These are phyloP conservation scores for Cecropterus lyciades DNA, from an alignment of 1,140 invertebrate genomes.

Conservation along the genomic window DNA sequence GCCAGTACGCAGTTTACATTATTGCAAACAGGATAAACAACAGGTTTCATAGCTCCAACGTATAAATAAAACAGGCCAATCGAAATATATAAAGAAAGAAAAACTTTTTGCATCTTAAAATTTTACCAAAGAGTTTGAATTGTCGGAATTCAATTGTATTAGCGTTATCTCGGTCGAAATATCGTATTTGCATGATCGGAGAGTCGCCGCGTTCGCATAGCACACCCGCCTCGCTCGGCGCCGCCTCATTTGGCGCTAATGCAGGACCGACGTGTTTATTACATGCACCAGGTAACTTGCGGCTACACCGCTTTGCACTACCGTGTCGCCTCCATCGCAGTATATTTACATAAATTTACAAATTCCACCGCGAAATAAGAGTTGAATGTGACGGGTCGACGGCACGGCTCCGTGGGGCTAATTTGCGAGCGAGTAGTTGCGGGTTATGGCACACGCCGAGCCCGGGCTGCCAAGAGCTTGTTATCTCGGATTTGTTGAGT, in stretches of 20 bases:
- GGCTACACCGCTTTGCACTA: conserved; percentile 38
- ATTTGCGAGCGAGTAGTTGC: conserved; percentile 17
- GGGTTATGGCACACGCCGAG: conserved; percentile 2
- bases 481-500: conserved; percentile 33
- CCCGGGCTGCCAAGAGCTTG: conserved; percentile 17
- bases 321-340: conserved; percentile 7
- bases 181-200: neutral
- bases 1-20: too few species aligned
- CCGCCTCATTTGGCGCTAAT: conserved; percentile 42
- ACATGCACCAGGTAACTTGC: conserved; percentile 29
- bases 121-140: neutral
- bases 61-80: too few species aligned
- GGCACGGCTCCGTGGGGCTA: conserved; percentile 3
- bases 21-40: too few species aligned
- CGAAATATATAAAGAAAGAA: too few species aligned
- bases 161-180: neutral
- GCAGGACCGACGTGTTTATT: conserved; percentile 41
- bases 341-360: conserved; percentile 40
- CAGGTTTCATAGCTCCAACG: too few species aligned
- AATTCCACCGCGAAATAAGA: conserved; percentile 16
- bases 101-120: neutral
- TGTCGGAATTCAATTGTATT: conserved; percentile 4
- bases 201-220: neutral
- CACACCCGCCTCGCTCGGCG: neutral
- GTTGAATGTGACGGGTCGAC: conserved; percentile 13